These are phyloP conservation scores for Pammene fasciana DNA, from an alignment of 2,888 invertebrate species.

Conservation along the genomic window DNA sequence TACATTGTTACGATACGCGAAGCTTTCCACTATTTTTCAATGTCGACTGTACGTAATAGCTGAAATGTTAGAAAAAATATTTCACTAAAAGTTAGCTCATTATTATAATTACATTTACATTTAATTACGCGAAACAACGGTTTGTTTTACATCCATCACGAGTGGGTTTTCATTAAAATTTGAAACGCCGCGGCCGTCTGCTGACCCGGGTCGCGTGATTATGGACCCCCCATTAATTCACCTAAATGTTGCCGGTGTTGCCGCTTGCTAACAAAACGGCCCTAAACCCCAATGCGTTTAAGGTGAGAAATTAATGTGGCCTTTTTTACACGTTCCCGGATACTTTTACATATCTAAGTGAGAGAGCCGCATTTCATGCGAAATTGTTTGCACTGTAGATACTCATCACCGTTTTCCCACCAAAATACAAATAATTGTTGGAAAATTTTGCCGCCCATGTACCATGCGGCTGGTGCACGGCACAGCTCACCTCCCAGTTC, in stretches of 20 bases:
- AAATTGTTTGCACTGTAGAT: background rate
- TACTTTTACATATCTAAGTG: slow-evolving; percentile 22
- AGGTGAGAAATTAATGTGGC: slow-evolving; percentile 27
- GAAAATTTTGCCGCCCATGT: no score
- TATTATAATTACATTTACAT: slow-evolving; percentile 10
- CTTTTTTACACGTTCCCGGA: slow-evolving; percentile 18
- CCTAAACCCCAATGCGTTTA: slow-evolving; percentile 29
- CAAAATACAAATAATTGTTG: no score
- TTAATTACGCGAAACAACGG: slow-evolving; percentile 20
- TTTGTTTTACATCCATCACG: slow-evolving; percentile 56
- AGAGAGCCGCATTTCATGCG: slow-evolving; percentile 6
- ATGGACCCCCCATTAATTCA: slow-evolving; percentile 55
- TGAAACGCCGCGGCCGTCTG: slow-evolving; percentile 53
- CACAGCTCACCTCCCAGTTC: background rate
- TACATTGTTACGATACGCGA: no score
- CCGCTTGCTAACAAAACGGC: slow-evolving; percentile 43
- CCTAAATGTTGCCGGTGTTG: slow-evolving; percentile 48
- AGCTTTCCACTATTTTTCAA: no score
- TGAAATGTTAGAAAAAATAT: background rate
- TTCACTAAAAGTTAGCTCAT: background rate
- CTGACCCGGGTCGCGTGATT: slow-evolving; percentile 55
- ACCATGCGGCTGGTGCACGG: no score
- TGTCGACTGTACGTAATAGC: no score
- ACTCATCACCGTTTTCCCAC: no score
- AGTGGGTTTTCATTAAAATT: slow-evolving; percentile 63